phyloP scores from a whole-genome alignment of 2,797 vertebrate species.

The Pseudochaenichthys georgianus region DNA sequence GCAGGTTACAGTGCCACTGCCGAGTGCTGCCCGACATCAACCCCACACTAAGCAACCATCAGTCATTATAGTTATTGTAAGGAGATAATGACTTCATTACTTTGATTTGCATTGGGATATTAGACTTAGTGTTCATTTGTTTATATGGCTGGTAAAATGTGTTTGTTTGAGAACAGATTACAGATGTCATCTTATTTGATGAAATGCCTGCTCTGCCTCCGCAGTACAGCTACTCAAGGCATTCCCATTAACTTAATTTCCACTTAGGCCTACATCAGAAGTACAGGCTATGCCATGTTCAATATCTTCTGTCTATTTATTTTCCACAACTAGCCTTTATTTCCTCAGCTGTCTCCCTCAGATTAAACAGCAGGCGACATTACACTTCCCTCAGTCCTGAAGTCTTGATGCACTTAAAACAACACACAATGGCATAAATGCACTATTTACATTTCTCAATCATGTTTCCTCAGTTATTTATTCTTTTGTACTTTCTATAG shows the following conservation, averaged over 20 bases:
- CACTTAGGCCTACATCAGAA: conserved; percentile 49
- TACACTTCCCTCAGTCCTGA: conserved; percentile 13
- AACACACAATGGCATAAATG: neutral
- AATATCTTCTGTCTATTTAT: conserved; percentile 17
- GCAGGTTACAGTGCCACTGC: conserved; percentile 15
- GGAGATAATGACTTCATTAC: conserved; percentile 50
- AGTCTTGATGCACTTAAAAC: conserved; percentile 5
- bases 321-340: conserved; percentile 5
- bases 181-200: conserved; percentile 42
- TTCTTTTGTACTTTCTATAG: conserved; percentile 17
- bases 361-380: conserved; percentile 10
- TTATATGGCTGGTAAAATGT: conserved; percentile 25
- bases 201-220: conserved; percentile 32
- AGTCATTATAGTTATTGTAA: conserved; percentile 56
- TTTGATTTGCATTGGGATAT: conserved; percentile 42
- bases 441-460: conserved; percentile 16
- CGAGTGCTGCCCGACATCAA: conserved; percentile 33
- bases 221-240: conserved; percentile 20
- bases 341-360: conserved; percentile 12
- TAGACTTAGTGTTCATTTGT: conserved; percentile 2
- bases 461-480: conserved; percentile 9
- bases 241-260: conserved; percentile 54
- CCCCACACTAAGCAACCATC: conserved; percentile 44
- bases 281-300: conserved; percentile 2
- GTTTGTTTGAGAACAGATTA: conserved; percentile 45